phyloP scores from a whole-genome alignment of 2,113 vertebrate species.

The Dryoscopus gambensis region DNA sequence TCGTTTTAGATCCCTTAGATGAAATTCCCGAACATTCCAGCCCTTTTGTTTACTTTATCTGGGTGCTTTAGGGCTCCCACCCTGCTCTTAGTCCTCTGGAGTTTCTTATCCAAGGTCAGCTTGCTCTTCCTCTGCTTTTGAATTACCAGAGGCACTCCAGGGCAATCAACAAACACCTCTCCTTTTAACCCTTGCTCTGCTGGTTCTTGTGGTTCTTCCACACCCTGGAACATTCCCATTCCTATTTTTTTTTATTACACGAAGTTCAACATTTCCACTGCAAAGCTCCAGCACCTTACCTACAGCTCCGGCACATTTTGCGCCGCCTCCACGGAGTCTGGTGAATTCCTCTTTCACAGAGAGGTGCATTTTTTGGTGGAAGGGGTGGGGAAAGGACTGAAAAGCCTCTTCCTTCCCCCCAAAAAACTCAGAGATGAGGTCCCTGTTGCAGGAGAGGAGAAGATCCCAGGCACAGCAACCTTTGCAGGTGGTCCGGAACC shows the following conservation, averaged over 20 bases:
- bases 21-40: not conserved
- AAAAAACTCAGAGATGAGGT: not conserved
- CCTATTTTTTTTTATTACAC: not conserved
- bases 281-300: not conserved
- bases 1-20: not conserved
- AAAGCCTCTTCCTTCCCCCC: not conserved
- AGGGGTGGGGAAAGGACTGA: not conserved
- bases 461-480: not conserved
- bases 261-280: not conserved
- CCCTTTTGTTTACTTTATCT: not conserved
- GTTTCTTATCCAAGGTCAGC: not conserved
- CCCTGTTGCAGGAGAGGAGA: not conserved
- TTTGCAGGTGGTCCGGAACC: not conserved
- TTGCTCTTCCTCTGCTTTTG: not conserved
- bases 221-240: not conserved
- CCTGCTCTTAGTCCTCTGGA: not conserved
- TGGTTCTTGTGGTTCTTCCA: not conserved
- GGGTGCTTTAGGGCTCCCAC: not conserved
- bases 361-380: not conserved
- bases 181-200: not conserved
- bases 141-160: not conserved
- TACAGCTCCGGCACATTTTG: not conserved
- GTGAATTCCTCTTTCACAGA: not conserved
- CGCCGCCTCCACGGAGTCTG: not conserved
- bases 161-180: not conserved